Percentiles rank a stretch among this genome's conserved stretches.
Evolutionary conservation across 92 coral and sea anemone genomes (phyloP).

Genomic region (Porites evermanni): DNA sequence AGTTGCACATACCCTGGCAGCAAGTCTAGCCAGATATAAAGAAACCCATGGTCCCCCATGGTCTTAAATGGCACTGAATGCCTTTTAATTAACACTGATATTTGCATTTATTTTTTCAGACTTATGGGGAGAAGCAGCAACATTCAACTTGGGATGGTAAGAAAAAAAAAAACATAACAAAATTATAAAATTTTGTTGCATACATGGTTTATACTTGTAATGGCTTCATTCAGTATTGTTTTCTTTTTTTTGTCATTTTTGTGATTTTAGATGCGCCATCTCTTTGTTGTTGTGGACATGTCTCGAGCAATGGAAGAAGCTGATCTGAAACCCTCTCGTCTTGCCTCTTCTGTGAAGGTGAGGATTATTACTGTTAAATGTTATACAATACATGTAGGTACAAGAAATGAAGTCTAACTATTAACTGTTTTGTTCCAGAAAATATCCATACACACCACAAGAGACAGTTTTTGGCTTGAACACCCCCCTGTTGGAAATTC

Average conservation of each 20-base stretch:
- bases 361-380: neutral
- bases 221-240: too few species aligned
- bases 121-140: constrained; percentile 89
- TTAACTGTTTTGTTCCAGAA: neutral
- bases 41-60: too few species aligned
- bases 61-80: too few species aligned
- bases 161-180: neutral
- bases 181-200: too few species aligned
- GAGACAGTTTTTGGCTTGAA: too few species aligned
- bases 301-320: constrained; percentile 97
- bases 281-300: constrained; percentile 89
- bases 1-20: too few species aligned
- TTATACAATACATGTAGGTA: neutral
- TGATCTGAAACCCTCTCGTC: constrained; percentile 92
- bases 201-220: too few species aligned
- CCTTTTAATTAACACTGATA: too few species aligned
- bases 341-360: constrained; percentile 86
- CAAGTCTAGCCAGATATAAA: too few species aligned
- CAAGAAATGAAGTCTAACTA: neutral
- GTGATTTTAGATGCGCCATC: constrained; percentile 90
- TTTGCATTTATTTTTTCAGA: constrained; percentile 44
- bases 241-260: too few species aligned
- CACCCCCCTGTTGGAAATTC: too few species aligned
- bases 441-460: neutral
- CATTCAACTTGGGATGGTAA: constrained; percentile 97